Base-by-base conservation (phyloP, 2,113 vertebrate species). In the Neomonachus schauinslandi region DNA sequence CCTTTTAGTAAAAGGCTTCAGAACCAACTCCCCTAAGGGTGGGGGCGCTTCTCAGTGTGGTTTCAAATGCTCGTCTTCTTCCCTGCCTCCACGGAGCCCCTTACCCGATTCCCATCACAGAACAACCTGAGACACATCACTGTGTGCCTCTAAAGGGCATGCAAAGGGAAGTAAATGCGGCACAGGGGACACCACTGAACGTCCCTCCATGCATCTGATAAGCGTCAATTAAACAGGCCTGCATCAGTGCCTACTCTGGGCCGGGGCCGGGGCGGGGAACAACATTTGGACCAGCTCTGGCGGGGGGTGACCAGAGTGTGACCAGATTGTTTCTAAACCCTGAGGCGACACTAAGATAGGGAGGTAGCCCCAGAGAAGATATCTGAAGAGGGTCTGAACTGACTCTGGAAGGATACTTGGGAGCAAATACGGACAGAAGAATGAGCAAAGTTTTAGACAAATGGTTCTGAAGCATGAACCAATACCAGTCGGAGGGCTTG, bases 1-100 rank as follows among this genome's bases (percentile, higher is more conserved):
- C 95, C 97, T 98, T 97, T 65, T 46, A 95, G 94, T 59, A 89
- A 95, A 97, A 97, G 69, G 69, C 79, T 85, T 92, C 71, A 3
- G 76, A 67, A 79, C 91, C 2, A 1, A 53, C 65, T 93, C 92
- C 53, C 53, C n/a, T 49, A 31, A 96, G 95, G 74, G 84, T 19
- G 19, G 94, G 93, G 74, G 72, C 69, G 53, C 83, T 95, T 87
- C 55, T 74, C 61, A 83, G 88, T 69, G 92, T 21, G 28, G 63
- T 85, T 90, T 92, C 80, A 59, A 95, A 79, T 31, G 19, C 42
- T 46, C 51, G 24, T 18, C 51, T 19, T 53, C 57, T 57, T 57
- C 31, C 57, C 74, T 65, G 89, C 71, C 67, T 81, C 63, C 59
- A 16, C 0, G 16, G 57, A 95, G 33, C n/a, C 69, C 89, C 55